Percentiles rank a stretch among this genome's conserved stretches.
Conservation (phyloP, 1,140 invertebrate species). For the Wasmannia auropunctata region DNA sequence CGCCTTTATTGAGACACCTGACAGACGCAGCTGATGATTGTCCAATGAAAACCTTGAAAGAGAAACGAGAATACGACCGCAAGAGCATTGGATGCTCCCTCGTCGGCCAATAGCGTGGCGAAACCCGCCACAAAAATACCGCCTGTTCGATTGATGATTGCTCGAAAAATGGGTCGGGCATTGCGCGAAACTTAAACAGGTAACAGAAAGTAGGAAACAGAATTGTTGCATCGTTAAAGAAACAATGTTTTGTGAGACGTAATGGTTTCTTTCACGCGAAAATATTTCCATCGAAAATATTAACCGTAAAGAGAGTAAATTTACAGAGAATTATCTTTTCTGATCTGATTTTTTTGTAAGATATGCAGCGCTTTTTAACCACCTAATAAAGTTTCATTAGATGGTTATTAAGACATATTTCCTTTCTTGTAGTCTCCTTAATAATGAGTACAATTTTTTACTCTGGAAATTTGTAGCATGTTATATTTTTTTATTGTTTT, state of each 20-base stretch:
- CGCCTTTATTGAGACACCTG: conserved; percentile 68
- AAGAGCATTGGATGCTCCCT: conserved; percentile 51
- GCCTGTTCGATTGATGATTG: conserved; percentile 24
- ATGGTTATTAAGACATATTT: neutral
- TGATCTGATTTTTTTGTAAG: neutral
- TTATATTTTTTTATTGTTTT: neutral
- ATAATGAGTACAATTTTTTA: neutral
- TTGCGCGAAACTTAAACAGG: neutral
- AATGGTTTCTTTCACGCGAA: neutral
- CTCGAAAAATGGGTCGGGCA: conserved; percentile 22
- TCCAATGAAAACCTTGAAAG: conserved; percentile 64
- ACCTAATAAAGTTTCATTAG: too few species aligned
- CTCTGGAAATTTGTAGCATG: neutral
- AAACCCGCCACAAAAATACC: conserved; percentile 18
- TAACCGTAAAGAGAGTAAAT: neutral
- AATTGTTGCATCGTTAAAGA: neutral
- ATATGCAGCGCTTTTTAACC: neutral
- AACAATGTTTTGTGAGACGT: neutral
- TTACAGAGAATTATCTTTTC: neutral
- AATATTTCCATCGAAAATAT: neutral
- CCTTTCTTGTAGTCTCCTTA: neutral
- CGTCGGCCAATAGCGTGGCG: conserved; percentile 48
- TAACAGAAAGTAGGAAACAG: neutral
- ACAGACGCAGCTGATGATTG: conserved; percentile 70
- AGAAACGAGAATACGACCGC: conserved; percentile 58